phyloP scores from a whole-genome alignment of 1,140 invertebrate genomes.

The Copidosoma floridanum region DNA sequence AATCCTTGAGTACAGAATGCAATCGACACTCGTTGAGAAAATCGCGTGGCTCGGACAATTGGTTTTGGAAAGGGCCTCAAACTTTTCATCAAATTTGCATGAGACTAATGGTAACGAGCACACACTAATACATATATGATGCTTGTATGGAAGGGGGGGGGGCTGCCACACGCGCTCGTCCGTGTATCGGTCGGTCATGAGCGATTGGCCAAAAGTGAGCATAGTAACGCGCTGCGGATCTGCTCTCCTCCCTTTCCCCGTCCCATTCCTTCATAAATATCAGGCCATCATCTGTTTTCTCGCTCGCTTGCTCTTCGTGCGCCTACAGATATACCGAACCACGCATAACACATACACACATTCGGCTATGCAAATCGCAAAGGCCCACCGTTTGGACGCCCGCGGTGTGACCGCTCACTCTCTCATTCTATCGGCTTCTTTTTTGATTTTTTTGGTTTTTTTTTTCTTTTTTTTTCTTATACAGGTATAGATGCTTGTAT shows the following conservation, averaged over 20 bases:
- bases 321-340: too few species aligned
- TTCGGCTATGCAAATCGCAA: constrained; percentile 33
- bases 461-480: neutral
- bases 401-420: constrained; percentile 27
- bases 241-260: constrained; percentile 10
- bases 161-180: too few species aligned
- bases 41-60: too few species aligned
- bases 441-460: constrained; percentile 5
- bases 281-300: neutral
- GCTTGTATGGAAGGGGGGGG: too few species aligned
- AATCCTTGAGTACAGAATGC: too few species aligned
- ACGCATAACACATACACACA: neutral
- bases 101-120: too few species aligned
- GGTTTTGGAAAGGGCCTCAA: too few species aligned
- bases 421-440: too few species aligned
- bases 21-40: too few species aligned
- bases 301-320: neutral
- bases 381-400: constrained; percentile 30
- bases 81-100: too few species aligned
- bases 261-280: neutral
- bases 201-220: constrained; percentile 13
- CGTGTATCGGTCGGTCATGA: constrained; percentile 30
- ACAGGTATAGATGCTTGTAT: neutral
- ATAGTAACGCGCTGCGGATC: constrained; percentile 15
- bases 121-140: too few species aligned